Evolutionary conservation across 1,140 invertebrate genomes (phyloP).

Genomic region (Amyelois transitella): DNA sequence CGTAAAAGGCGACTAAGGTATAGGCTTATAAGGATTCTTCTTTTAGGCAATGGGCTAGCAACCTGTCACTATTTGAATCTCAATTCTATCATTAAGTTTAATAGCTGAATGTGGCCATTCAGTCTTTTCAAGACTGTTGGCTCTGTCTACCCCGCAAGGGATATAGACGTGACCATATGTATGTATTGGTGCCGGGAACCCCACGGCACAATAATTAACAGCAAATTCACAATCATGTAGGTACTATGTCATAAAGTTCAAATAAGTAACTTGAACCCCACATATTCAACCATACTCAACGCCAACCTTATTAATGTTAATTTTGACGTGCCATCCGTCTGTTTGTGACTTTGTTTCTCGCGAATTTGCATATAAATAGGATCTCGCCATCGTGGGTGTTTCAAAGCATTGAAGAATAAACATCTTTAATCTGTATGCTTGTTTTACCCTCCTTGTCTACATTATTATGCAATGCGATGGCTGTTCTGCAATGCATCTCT

Average conservation of each 20-base stretch:
- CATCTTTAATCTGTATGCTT: neutral
- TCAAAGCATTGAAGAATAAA: constrained; percentile 1
- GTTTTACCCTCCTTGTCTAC: neutral
- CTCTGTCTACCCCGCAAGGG: no score
- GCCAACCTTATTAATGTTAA: constrained; percentile 14
- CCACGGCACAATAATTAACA: no score
- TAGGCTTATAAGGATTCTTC: no score
- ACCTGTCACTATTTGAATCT: no score
- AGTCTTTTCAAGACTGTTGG: no score
- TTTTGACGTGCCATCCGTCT: constrained; percentile 15
- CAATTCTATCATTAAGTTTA: no score
- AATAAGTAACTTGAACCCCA: neutral
- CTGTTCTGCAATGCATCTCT: neutral
- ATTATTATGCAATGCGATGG: neutral
- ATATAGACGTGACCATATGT: no score
- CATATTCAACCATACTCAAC: neutral
- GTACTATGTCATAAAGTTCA: no score
- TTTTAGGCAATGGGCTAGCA: no score
- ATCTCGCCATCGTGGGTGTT: neutral
- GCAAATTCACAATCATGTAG: no score
- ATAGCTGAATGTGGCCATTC: no score
- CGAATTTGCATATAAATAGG: constrained; percentile 25
- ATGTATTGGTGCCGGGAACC: neutral
- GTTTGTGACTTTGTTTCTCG: constrained; percentile 17
- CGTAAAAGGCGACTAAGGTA: no score